A percentile compares a stretch with the other conserved stretches of the same genome.
Conservation (phyloP, 2,797 vertebrate species). For the Siniperca scherzeri region DNA sequence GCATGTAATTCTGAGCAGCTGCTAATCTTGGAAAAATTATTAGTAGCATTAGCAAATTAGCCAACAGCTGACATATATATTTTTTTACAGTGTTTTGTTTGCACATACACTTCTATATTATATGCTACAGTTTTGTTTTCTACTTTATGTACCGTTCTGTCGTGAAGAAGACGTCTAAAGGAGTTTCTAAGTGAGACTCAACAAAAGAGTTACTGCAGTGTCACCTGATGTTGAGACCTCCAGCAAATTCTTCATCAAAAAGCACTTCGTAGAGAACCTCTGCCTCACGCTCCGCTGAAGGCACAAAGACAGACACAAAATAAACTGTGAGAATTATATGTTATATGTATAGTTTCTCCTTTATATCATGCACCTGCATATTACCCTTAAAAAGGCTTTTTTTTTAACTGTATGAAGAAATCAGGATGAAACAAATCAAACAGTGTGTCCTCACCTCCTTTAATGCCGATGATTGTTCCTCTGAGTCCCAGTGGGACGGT, state of each 20-base stretch:
- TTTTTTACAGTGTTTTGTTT: not conserved
- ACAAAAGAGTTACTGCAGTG: not conserved
- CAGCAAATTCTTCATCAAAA: conserved; percentile 97
- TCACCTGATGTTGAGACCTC: conserved; percentile 96
- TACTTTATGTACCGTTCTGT: not conserved
- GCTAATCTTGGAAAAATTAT: not conserved
- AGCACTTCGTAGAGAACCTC: conserved; percentile 97
- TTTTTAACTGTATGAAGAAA: not conserved
- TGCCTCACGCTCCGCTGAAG: conserved; percentile 92
- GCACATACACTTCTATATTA: not conserved
- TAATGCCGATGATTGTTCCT: conserved; percentile 95
- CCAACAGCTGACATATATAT: not conserved
- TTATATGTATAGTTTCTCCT: not conserved
- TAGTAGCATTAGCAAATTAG: not conserved
- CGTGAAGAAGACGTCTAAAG: not conserved
- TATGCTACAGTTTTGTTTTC: not conserved
- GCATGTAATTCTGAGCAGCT: not conserved
- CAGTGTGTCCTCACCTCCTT: conserved; percentile 90
- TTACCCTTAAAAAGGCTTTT: not conserved
- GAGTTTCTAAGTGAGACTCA: not conserved
- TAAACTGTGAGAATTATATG: not conserved
- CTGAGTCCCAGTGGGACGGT: conserved; percentile 95
- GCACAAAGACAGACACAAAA: conserved; percentile 29
- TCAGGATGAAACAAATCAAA: not conserved
- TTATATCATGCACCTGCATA: not conserved